Conservation (phyloP, 2,113 vertebrate species). For the Empidonax alnorum region DNA sequence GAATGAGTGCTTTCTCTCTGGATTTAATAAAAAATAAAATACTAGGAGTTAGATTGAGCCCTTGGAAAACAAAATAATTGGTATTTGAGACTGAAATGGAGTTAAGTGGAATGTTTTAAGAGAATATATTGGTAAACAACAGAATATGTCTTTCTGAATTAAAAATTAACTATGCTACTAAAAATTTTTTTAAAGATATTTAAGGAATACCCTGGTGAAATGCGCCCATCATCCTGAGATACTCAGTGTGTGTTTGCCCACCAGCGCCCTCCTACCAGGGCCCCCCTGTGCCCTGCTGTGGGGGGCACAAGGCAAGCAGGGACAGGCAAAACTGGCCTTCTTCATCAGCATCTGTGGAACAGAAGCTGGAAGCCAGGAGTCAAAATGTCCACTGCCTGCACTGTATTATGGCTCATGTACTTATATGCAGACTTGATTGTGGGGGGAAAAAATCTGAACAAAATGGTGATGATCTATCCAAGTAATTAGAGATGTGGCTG, state of each 20-base stretch:
- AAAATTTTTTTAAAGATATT: neutral
- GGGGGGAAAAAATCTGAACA: neutral
- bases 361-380: neutral
- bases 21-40: neutral
- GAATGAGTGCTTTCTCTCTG: neutral
- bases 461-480: neutral
- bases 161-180: neutral
- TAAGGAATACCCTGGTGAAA: neutral
- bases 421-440: accelerated
- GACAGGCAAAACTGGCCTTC: accelerated
- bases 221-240: neutral
- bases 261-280: too few species aligned
- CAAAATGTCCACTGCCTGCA: neutral
- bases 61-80: neutral
- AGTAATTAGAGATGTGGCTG: neutral
- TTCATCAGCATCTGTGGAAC: neutral
- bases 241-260: neutral
- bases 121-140: neutral
- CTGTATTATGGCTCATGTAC: accelerated
- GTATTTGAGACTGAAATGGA: neutral
- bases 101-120: neutral
- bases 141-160: neutral
- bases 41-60: neutral
- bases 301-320: accelerated
- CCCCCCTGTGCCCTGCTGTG: accelerated